Evolutionary conservation across 1,140 invertebrate species (phyloP), one percentile per base, ranked within the genome.

Genomic region (Bombus sibiricus): DNA sequence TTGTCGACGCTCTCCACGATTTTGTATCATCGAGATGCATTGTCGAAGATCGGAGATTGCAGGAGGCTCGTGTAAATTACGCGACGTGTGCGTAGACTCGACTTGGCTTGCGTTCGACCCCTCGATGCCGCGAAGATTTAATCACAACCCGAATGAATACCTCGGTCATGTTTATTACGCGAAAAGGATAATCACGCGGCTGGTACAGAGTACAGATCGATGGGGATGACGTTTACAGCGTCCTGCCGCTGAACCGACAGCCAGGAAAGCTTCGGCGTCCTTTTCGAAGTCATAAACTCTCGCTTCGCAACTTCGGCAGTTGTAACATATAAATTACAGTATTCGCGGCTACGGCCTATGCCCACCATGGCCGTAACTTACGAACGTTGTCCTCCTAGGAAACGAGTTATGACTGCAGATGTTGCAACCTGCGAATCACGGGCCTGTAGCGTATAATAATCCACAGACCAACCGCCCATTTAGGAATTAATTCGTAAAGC

Each of bases 321-420:
- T 87, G 85, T 89, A 87, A 89, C 89, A 41, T 87, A 90, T 89
- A 89, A 90, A 90, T 90, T 89, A 87, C 89, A 84, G 80, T 57
- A 47, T 81, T 62, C 87, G 68, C 87, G 77, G 57, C 53, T 85
- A 62, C 87, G 77, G 57, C 53, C 69, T 66, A 68, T 66, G n/a
- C n/a, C 64, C 79, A 47, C 22, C 77, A 62, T 37, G 59, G 57
- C 68, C 78, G 79, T 90, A 89, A 89, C 64, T 90, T 79, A 85
- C 81, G 68, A 78, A 53, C 71, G 82, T 80, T 85, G 85, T 90
- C 74, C 84, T 79, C 83, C 53, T 89, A 84, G 78, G 37, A 81
- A 71, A 84, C 85, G 81, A 89, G 81, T 87, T 87, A 87, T 64
- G 73, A 75, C 43, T 77, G 62, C 83, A 68, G 73, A 83, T 81